Evolutionary conservation across 92 coral and sea anemone genomes (phyloP).

Genomic region (Micromussa lordhowensis): DNA sequence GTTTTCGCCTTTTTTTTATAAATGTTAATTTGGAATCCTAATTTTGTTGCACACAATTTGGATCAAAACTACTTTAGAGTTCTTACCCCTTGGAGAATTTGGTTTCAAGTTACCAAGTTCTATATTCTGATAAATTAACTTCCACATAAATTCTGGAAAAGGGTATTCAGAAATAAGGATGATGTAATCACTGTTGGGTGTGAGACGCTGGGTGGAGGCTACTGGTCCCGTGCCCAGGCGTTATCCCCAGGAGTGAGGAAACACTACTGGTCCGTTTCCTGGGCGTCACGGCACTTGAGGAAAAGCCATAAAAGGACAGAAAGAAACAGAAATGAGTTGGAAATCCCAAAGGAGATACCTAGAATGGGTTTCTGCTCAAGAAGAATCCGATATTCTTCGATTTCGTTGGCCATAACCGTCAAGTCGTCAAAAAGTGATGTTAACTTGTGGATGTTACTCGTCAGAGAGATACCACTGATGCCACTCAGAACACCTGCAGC

Average conservation of each 20-base stretch:
- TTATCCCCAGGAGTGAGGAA: not conserved
- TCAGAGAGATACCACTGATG: not conserved
- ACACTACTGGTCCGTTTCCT: not conserved
- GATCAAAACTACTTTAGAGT: too few relatives aligned
- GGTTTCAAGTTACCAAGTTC: not conserved
- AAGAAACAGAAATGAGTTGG: too few relatives aligned
- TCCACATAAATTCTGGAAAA: not conserved
- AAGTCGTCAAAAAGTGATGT: not conserved
- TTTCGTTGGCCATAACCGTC: not conserved
- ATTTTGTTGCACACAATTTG: too few relatives aligned
- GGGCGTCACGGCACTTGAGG: not conserved
- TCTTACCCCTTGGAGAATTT: not conserved
- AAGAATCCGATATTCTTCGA: slow-evolving; percentile 8
- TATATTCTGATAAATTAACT: not conserved
- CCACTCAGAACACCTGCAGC: not conserved
- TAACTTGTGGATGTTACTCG: not conserved
- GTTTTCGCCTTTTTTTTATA: too few relatives aligned
- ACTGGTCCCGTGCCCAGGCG: too few relatives aligned
- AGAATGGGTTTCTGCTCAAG: not conserved
- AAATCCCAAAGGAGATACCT: not conserved
- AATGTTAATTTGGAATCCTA: too few relatives aligned
- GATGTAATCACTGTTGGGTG: too few relatives aligned
- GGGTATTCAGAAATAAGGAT: not conserved
- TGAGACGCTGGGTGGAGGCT: too few relatives aligned
- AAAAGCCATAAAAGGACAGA: not conserved